Evolutionary conservation across 1,140 invertebrate genomes (phyloP), one percentile per base, ranked within the genome.

Genomic region (Heliconius himera): DNA sequence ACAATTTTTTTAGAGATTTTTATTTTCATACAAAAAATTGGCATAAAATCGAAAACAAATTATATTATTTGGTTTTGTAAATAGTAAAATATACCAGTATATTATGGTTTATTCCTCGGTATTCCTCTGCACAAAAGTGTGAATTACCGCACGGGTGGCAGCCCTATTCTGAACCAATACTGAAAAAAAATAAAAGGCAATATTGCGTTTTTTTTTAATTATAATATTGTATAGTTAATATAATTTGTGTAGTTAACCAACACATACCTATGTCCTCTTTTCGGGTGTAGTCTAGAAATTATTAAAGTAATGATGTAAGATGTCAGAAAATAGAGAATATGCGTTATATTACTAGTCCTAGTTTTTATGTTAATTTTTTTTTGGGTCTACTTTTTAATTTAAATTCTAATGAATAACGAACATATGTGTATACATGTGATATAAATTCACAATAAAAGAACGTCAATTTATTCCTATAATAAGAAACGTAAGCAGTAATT

Each of bases 301-400:
- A 73, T 41, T 46, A 36, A 49, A 41, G 29, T 72, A 72, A 79
- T 46, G 49, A 75, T 60, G 56, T 60, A 60, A 60, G 11, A n/a
- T 46, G 74, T 74, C 78, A 49, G 73, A 71, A 75, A 71, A 38
- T 60, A 79, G 71, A 75, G 38, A 66, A 60, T 76, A 70, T 70
- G 76, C 80, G 71, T 77, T 73, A 38, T 81, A 75, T 66, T 29
- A 81, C 80, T 81, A 81, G 80, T 81, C 80, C 78, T 81, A 81
- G 77, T 60, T 81, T 76, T 75, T 81, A 81, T 75, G 76, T 70
- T 54, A 33, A 22, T 74, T 77, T 77, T 74, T 49, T 73, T 66
- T 66, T 72, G 73, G 49, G 29, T 75, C 26, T 76, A 79, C 70
- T 8, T 75, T 36, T 71, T 74, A 73, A 46, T 38, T 79, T 71